Base-by-base conservation (phyloP, 2,113 vertebrate species). In the Thamnophis sirtalis region DNA sequence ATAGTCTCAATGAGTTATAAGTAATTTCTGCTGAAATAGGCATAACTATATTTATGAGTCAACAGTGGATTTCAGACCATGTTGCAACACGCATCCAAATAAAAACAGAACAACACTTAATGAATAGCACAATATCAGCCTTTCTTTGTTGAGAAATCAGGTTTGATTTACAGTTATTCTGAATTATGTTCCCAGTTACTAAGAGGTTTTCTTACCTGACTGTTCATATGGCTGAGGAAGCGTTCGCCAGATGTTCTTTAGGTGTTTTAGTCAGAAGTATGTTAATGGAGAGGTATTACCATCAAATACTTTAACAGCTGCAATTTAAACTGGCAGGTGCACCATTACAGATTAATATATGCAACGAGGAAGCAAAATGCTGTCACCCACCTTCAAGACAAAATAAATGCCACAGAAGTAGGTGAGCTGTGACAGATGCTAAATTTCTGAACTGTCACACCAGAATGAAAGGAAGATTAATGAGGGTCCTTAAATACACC, bases 391-490 rank as follows among this genome's bases (percentile, higher is more conserved):
- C 86, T 96, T 94, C 91, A 94, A 96, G 87, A 95, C n/a, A 95
- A 93, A 96, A 84, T 89, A 96, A 96, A 95, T 94, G 91, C 86
- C 92, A 94, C 56, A 94, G 88, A 94, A 94, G 90, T 89, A 95
- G 95, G 96, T 96, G 55, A 93, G 38, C 89, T 96, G 24, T 68
- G 95, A 93, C 95, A 95, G 96, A 90, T 94, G 93, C 92, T 93
- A 96, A 96, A 96, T 91, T 95, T 90, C 91, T 95, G 33, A 56
- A 94, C 86, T 92, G 94, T 91, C 92, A 95, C 22, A 1, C 91
- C 87, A 86, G 94, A 90, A 94, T 93, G 91, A 91, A 94, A 92
- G 92, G 92, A 95, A 96, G 94, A 94, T 94, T 89, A 96, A 95
- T 94, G 63, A 89, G 92, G 11, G 0, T 0, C 86, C 87, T 86